phyloP scores from a whole-genome alignment of 2,797 vertebrate genomes.

The Sparidentex hasta region DNA sequence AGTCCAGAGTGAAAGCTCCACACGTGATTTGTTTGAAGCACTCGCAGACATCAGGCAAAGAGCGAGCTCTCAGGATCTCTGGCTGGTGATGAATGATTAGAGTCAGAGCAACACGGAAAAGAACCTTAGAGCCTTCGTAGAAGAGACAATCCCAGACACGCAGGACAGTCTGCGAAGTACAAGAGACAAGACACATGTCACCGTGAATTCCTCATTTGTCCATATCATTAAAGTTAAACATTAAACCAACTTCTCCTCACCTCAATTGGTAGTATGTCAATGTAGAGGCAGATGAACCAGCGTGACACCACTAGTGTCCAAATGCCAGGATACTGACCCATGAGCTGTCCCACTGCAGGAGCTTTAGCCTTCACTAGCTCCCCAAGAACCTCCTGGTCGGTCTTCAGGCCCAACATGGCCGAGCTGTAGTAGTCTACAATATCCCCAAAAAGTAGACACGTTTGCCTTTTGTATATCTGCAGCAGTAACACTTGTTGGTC shows the following conservation, averaged over 20 bases:
- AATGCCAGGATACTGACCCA: conserved; percentile 90
- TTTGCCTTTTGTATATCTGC: background rate
- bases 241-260: conserved; percentile 71
- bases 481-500: background rate
- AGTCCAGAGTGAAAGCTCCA: conserved; percentile 91
- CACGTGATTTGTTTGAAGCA: conserved; percentile 93
- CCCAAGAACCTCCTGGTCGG: conserved; percentile 94
- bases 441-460: conserved; percentile 8
- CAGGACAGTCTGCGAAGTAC: conserved; percentile 90
- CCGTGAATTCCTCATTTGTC: background rate
- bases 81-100: conserved; percentile 91
- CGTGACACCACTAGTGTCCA: conserved; percentile 95
- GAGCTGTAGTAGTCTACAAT: conserved; percentile 92
- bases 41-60: conserved; percentile 90
- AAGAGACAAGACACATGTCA: conserved; percentile 7
- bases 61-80: conserved; percentile 90
- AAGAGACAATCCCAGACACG: conserved; percentile 98
- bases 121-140: conserved; percentile 96
- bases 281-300: conserved; percentile 98
- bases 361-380: conserved; percentile 93
- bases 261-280: conserved; percentile 96
- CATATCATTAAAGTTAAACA: background rate
- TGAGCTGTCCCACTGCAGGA: conserved; percentile 91
- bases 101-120: conserved; percentile 95
- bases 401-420: conserved; percentile 94